Percentiles rank a stretch among this genome's conserved stretches.
Evolutionary conservation across 2,888 invertebrate species (phyloP).

Genomic region (Tipula helvola): DNA sequence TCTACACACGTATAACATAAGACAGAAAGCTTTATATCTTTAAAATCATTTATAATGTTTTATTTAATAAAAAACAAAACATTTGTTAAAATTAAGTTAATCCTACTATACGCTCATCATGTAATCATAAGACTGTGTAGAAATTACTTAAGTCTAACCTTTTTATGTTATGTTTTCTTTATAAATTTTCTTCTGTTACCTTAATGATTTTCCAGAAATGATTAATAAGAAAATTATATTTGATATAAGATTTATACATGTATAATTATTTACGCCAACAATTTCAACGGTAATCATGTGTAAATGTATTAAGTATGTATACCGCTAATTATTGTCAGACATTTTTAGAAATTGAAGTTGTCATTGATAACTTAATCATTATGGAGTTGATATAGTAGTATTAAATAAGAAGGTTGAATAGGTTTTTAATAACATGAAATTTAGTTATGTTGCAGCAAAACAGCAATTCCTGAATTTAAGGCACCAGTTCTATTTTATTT

Average conservation of each 20-base stretch:
- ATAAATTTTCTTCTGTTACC: background rate
- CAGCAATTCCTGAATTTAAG: too few relatives aligned
- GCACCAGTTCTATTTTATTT: too few relatives aligned
- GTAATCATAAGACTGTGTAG: background rate
- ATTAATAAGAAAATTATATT: background rate
- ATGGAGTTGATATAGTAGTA: background rate
- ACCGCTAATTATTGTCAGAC: background rate
- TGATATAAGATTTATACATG: background rate
- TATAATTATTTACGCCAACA: background rate
- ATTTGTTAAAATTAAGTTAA: background rate
- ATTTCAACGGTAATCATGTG: background rate
- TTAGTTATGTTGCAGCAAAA: background rate
- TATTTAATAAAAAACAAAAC: background rate
- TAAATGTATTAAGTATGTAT: background rate
- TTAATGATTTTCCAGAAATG: background rate
- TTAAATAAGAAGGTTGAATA: background rate
- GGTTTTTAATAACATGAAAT: background rate
- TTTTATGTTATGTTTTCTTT: background rate
- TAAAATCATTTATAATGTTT: background rate
- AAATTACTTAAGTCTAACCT: background rate
- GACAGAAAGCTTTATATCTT: background rate
- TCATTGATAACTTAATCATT: background rate
- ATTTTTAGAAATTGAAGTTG: background rate
- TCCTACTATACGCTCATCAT: background rate
- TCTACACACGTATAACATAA: background rate